Percentiles rank a stretch among this genome's conserved stretches.
Conservation (phyloP, 2,888 invertebrate species). For the Apotomis capreana region DNA sequence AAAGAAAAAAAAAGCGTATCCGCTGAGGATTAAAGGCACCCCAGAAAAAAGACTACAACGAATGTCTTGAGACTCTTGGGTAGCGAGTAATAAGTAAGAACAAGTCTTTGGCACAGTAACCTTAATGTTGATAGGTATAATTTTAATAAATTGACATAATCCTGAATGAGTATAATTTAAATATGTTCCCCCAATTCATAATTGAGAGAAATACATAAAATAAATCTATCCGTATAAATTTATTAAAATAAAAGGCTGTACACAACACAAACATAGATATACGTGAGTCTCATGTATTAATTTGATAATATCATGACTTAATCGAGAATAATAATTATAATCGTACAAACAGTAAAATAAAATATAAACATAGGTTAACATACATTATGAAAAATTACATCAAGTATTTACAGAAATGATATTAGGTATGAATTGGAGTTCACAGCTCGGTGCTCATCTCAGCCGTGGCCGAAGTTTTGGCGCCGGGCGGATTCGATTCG, state of each 20-base stretch:
- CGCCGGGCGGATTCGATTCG: constrained; percentile 56
- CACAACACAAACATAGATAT: constrained; percentile 18
- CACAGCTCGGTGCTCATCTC: constrained; percentile 89
- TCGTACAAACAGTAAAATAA: constrained; percentile 15
- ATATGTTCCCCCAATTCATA: background rate
- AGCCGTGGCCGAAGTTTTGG: constrained; percentile 65
- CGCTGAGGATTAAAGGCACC: background rate
- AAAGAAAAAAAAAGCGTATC: background rate
- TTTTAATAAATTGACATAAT: constrained; percentile 5
- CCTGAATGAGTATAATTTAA: constrained; percentile 15
- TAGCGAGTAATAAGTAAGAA: constrained; percentile 26
- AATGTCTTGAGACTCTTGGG: background rate
- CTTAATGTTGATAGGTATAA: background rate
- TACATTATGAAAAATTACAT: background rate
- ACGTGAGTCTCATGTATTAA: constrained; percentile 5
- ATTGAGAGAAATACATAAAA: constrained; percentile 8
- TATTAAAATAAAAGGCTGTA: constrained; percentile 17
- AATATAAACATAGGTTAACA: constrained; percentile 28
- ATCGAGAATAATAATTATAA: background rate
- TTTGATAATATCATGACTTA: constrained; percentile 1
- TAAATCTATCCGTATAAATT: constrained; percentile 11
- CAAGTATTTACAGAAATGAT: constrained; percentile 18
- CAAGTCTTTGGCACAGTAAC: constrained; percentile 55
- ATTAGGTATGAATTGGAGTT: constrained; percentile 45
- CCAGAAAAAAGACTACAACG: background rate